Percentiles rank a stretch among this genome's conserved stretches.
These are phyloP conservation scores for Panthera uncia DNA, from an alignment of 2,113 vertebrate genomes.

Conservation along the genomic window DNA sequence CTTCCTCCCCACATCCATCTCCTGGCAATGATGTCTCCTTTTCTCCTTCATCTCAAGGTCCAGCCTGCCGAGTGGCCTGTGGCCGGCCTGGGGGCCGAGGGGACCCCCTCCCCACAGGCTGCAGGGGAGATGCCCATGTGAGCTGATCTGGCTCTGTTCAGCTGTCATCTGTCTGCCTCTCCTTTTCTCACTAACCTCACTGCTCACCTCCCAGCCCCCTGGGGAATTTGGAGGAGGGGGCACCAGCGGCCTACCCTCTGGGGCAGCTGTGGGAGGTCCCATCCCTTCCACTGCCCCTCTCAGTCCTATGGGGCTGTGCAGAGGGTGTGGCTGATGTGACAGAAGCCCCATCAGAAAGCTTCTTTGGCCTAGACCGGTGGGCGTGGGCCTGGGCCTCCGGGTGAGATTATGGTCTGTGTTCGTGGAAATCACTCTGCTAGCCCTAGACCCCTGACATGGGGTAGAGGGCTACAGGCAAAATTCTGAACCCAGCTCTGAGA, in stretches of 20 bases:
- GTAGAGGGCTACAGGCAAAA: neutral
- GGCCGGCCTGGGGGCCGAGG: slow-evolving; percentile 78
- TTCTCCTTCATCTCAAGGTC: slow-evolving; percentile 92
- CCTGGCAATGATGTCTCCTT: slow-evolving; percentile 83
- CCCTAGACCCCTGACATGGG: neutral
- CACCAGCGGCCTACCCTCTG: neutral
- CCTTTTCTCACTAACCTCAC: slow-evolving; percentile 80
- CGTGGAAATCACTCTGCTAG: neutral
- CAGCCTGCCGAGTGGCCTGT: slow-evolving; percentile 86
- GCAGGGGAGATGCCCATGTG: slow-evolving; percentile 79
- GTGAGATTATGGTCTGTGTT: neutral
- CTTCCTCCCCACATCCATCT: neutral
- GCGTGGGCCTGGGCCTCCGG: slow-evolving; percentile 3
- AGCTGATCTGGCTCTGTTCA: slow-evolving; percentile 78
- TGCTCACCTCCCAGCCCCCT: slow-evolving; percentile 12
- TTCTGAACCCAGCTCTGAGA: neutral
- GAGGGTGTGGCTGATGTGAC: neutral
- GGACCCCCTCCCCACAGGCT: slow-evolving; percentile 83
- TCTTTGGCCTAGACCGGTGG: neutral
- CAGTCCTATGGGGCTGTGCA: neutral
- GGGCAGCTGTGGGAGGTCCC: neutral
- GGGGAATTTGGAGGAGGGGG: slow-evolving; percentile 57
- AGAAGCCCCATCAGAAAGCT: neutral
- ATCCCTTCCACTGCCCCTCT: neutral
- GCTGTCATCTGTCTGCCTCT: slow-evolving; percentile 67